Percentiles rank a stretch among this genome's conserved stretches.
Evolutionary conservation across 2,113 vertebrate genomes (phyloP).

Genomic region (Zapus hudsonius): DNA sequence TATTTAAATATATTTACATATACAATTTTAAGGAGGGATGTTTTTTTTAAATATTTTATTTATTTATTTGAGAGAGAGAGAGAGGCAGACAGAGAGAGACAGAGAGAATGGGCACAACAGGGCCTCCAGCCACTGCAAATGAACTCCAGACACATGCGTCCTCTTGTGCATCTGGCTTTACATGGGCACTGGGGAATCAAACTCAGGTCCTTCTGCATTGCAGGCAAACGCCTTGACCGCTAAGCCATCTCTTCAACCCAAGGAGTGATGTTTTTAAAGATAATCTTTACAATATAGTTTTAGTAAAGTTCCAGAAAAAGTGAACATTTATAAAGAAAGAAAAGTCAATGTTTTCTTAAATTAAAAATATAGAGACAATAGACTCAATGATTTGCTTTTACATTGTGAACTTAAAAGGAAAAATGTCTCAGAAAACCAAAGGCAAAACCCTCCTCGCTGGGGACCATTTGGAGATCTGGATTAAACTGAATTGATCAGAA

Average conservation of each 20-base stretch:
- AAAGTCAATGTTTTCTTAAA: background rate
- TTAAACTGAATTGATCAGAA: conserved; percentile 8
- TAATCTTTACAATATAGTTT: background rate
- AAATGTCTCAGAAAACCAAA: background rate
- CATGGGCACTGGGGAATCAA: no score
- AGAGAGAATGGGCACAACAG: no score
- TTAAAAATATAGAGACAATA: background rate
- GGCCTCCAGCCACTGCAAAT: no score
- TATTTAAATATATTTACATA: conserved; percentile 9
- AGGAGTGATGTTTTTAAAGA: no score
- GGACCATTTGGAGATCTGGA: background rate
- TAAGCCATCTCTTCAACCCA: no score
- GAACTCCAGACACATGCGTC: no score
- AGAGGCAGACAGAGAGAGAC: no score
- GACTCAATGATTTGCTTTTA: background rate
- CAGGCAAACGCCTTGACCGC: no score
- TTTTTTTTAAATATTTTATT: no score
- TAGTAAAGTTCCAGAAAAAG: conserved; percentile 19
- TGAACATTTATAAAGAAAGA: background rate
- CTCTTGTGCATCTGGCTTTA: no score
- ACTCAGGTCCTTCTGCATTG: no score
- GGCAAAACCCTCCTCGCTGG: background rate
- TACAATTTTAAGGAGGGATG: background rate
- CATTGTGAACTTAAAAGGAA: background rate
- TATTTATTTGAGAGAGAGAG: no score